Percentiles rank a stretch among this genome's conserved stretches.
phyloP scores from a whole-genome alignment of 2,113 vertebrate species.

The Notothenia rossii region DNA sequence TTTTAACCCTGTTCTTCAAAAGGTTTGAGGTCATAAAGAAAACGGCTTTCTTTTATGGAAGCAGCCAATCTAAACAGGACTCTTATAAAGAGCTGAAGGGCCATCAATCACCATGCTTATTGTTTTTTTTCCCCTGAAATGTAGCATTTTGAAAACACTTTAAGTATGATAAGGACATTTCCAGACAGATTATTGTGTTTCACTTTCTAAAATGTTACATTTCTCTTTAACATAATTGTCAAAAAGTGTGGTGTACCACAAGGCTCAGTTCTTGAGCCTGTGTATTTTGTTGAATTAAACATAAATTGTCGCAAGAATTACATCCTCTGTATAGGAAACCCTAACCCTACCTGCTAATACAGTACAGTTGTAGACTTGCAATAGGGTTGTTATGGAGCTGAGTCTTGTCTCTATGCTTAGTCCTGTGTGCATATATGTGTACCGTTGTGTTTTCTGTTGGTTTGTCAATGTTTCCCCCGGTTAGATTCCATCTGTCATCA shows the following conservation, averaged over 20 bases:
- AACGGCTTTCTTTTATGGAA: not conserved
- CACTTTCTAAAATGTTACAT: too few species aligned
- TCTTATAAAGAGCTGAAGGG: not conserved
- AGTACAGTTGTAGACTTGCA: not conserved
- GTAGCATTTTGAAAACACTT: not conserved
- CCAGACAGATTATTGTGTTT: too few species aligned
- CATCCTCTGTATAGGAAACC: not conserved
- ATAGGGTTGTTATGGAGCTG: not conserved
- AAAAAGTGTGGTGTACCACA: too few species aligned
- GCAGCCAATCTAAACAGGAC: not conserved
- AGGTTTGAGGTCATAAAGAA: not conserved
- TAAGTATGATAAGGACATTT: too few species aligned
- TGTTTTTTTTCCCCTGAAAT: not conserved
- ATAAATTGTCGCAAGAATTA: not conserved
- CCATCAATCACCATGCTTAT: not conserved
- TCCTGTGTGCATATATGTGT: not conserved
- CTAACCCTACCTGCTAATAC: not conserved
- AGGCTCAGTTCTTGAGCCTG: too few species aligned
- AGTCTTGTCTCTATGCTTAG: not conserved
- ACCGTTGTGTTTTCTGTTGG: too few species aligned
- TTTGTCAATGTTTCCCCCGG: too few species aligned
- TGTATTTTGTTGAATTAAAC: too few species aligned
- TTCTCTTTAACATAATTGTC: too few species aligned
- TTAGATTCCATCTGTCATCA: too few species aligned
- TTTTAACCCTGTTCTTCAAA: not conserved